Evolutionary conservation across 2,888 invertebrate species (phyloP).

Genomic region (Camptogramma bilineatum): DNA sequence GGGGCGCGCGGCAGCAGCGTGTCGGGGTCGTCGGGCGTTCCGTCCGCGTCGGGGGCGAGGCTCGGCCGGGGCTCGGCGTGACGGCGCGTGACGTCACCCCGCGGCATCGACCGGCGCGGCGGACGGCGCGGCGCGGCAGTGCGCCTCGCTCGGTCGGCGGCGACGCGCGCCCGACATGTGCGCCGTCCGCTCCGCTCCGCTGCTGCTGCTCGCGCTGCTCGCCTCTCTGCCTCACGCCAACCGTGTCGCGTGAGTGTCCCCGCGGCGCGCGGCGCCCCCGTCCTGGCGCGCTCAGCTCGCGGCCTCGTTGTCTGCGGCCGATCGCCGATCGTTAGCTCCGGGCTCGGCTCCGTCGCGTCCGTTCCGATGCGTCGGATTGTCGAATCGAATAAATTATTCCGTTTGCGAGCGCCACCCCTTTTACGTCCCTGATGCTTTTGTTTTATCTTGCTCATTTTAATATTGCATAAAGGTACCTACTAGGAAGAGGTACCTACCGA

Average conservation of each 20-base stretch:
- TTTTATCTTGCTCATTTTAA: not conserved
- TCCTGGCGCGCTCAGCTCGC: not conserved
- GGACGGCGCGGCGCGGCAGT: constrained; percentile 49
- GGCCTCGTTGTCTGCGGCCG: constrained; percentile 8
- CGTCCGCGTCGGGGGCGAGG: not conserved
- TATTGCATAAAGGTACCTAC: not conserved
- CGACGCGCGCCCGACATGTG: constrained; percentile 51
- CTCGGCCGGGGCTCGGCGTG: constrained; percentile 7
- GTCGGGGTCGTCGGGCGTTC: not conserved
- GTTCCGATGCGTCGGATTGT: constrained; percentile 24
- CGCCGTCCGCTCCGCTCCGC: constrained; percentile 56
- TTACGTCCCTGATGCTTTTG: constrained; percentile 16
- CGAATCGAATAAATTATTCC: constrained; percentile 33
- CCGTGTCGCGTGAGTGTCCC: constrained; percentile 60
- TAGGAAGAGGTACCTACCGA: too few species aligned
- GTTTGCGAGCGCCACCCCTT: constrained; percentile 23
- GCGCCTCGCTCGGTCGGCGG: constrained; percentile 50
- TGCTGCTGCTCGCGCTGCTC: constrained; percentile 59
- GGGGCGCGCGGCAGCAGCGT: not conserved
- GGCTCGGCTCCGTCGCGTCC: constrained; percentile 7
- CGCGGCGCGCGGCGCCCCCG: not conserved
- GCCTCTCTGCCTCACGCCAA: constrained; percentile 60
- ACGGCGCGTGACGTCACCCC: constrained; percentile 29
- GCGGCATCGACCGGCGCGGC: constrained; percentile 16
- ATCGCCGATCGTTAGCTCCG: constrained; percentile 22